Base-by-base conservation (phyloP, 2,888 invertebrate species). In the Drosophila anomalata region DNA sequence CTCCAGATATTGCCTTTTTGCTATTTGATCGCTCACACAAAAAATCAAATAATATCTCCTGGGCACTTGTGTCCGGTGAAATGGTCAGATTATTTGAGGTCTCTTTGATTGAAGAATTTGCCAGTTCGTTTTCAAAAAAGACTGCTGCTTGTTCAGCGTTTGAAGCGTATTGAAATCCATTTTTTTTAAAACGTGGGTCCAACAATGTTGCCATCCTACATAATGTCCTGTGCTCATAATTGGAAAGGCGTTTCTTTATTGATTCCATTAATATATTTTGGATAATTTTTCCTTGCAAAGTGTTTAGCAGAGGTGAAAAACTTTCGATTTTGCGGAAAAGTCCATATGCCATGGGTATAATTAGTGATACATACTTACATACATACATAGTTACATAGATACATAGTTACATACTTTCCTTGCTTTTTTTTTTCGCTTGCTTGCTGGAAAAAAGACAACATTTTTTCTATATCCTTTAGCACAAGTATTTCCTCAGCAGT, bases 321-420 rank as follows among this genome's bases (percentile, higher is more conserved):
- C 51, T 62, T 20, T 62, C 39, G 26, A 57, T n/a, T 62, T 62
- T 44, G 2, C 53, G 68, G 20, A 26, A 39, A 39, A 58, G 33
- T 47, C 51, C 57, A 53, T 58, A 57, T 68, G 39, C 24, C 33
- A 31, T 48, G 14, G 48, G 48, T 3, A 48, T 48, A 12, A 48
- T 48, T 4, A 31, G 17, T 5, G 48, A 31, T 20, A 48, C n/a
- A n/a, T n/a, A n/a, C n/a, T n/a, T n/a, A n/a, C n/a, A n/a, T n/a
- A n/a, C n/a, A n/a, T n/a, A n/a, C n/a, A n/a, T n/a, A n/a, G n/a
- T n/a, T n/a, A n/a, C n/a, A n/a, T n/a, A n/a, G n/a, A n/a, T n/a
- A n/a, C n/a, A n/a, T 31, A 2, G 48, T 48, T 5, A 48, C 20
- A 11, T 31, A 31, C 12, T 31, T 48, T 31, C 48, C 48, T n/a